Conservation (phyloP, 2,888 invertebrate species). For the Epirrhoe tristata region DNA sequence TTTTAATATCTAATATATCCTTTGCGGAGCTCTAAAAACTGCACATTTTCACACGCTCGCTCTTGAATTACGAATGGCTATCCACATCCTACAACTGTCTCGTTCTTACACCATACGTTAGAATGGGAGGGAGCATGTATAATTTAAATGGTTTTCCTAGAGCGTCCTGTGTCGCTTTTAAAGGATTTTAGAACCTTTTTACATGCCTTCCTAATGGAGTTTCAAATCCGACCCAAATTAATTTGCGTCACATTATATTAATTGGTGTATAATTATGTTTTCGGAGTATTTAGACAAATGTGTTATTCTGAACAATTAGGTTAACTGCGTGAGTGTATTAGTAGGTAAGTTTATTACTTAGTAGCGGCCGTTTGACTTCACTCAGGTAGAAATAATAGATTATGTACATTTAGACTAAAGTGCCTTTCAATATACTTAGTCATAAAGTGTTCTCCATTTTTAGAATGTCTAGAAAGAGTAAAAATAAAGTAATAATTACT, state of each 20-base stretch:
- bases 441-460: no score
- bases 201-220: slow-evolving; percentile 57
- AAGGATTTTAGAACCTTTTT: slow-evolving; percentile 62
- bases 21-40: slow-evolving; percentile 59
- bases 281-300: slow-evolving; percentile 33
- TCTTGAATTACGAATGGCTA: slow-evolving; percentile 67
- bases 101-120: slow-evolving; percentile 45
- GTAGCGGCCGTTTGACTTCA: no score
- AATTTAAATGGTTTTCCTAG: slow-evolving; percentile 59
- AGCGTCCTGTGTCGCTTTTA: slow-evolving; percentile 60
- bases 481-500: no score
- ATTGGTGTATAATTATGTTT: slow-evolving; percentile 45
- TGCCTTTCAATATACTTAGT: no score
- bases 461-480: no score
- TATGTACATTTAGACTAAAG: no score
- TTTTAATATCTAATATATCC: background rate
- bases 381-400: no score
- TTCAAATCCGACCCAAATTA: slow-evolving; percentile 51
- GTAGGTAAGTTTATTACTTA: no score
- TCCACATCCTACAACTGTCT: slow-evolving; percentile 51
- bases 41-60: slow-evolving; percentile 80
- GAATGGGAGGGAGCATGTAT: slow-evolving; percentile 55
- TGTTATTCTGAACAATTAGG: slow-evolving; percentile 13
- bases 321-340: background rate
- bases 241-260: slow-evolving; percentile 45